These are phyloP conservation scores for Dicerorhinus sumatrensis DNA, from an alignment of 2,113 vertebrate species.

Conservation along the genomic window DNA sequence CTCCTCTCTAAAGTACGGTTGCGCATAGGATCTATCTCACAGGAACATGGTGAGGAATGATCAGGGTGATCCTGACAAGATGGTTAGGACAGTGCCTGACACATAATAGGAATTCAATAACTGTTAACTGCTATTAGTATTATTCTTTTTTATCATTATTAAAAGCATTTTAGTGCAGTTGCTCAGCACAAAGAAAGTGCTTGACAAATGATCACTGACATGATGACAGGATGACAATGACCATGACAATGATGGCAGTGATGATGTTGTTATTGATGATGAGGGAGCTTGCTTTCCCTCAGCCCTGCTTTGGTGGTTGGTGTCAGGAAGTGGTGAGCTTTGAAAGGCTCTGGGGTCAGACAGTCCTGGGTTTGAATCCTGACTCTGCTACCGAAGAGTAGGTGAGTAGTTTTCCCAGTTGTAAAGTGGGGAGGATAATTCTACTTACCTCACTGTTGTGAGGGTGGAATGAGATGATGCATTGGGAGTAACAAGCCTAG, in stretches of 20 bases:
- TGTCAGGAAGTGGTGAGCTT: background rate
- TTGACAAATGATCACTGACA: slow-evolving; percentile 30
- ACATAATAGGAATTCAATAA: slow-evolving; percentile 29
- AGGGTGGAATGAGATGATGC: slow-evolving; percentile 10
- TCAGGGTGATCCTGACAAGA: slow-evolving; percentile 13
- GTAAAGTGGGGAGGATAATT: slow-evolving; percentile 20
- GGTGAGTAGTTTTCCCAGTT: background rate
- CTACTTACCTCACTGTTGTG: background rate
- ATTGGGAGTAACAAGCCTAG: background rate
- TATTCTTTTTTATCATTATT: background rate
- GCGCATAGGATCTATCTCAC: slow-evolving; percentile 14
- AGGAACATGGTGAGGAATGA: slow-evolving; percentile 8
- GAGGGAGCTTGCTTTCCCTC: slow-evolving; percentile 1
- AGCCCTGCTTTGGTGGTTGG: slow-evolving; percentile 7
- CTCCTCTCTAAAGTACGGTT: slow-evolving; percentile 36
- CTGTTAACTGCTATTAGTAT: background rate
- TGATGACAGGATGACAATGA: slow-evolving; percentile 6
- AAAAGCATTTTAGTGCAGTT: slow-evolving; percentile 29
- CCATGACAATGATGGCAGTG: background rate
- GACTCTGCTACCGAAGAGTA: background rate
- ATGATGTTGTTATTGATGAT: background rate
- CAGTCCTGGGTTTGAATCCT: background rate
- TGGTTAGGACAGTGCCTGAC: background rate
- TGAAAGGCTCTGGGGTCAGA: slow-evolving; percentile 24
- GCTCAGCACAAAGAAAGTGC: slow-evolving; percentile 41